Evolutionary conservation across 1,140 invertebrate genomes (phyloP).

Genomic region (Zaprionus ornatus): DNA sequence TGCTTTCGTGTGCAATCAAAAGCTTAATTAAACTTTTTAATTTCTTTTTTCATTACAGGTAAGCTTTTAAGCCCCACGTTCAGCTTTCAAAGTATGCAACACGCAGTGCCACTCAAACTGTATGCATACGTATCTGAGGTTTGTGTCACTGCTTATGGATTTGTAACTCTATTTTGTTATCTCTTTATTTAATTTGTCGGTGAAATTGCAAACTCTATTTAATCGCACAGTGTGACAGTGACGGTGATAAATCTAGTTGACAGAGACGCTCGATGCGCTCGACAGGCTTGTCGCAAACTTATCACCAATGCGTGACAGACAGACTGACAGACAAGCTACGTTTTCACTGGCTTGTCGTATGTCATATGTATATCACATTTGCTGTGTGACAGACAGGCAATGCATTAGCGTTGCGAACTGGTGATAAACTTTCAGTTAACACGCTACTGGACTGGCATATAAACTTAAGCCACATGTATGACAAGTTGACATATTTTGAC

Average conservation of each 20-base stretch:
- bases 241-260: background rate
- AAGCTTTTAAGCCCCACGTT: slow-evolving; percentile 6
- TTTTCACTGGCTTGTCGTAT: background rate
- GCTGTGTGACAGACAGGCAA: background rate
- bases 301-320: background rate
- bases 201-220: background rate
- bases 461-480: too few relatives aligned
- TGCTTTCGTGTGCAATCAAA: background rate
- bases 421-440: background rate
- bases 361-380: background rate
- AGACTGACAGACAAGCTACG: background rate
- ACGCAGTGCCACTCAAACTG: background rate
- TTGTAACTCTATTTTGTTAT: background rate
- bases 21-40: background rate
- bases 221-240: background rate
- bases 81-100: background rate
- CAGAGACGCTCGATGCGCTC: background rate
- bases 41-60: slow-evolving; percentile 14
- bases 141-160: slow-evolving; percentile 12
- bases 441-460: too few relatives aligned
- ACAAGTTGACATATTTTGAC: too few relatives aligned
- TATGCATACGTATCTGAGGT: background rate
- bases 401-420: background rate
- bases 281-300: background rate
- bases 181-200: background rate